phyloP scores from a whole-genome alignment of 1,140 invertebrate genomes.

The Diuraphis noxia region DNA sequence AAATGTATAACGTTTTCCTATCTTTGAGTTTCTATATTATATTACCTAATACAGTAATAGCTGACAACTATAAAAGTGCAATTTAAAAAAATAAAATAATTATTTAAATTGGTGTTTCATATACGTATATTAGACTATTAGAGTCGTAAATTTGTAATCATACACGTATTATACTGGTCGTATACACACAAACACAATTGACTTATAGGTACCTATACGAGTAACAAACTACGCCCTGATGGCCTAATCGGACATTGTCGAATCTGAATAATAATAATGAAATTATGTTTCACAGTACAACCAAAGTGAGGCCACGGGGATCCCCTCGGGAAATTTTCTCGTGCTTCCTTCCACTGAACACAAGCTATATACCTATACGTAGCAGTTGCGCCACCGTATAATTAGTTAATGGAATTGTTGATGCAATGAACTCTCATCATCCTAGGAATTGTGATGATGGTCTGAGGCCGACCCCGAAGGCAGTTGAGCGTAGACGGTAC shows the following conservation, averaged over 20 bases:
- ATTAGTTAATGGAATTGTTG: neutral
- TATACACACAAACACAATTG: neutral
- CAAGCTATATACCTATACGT: neutral
- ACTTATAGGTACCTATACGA: neutral
- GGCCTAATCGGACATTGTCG: neutral
- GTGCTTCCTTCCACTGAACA: neutral
- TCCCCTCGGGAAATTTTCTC: neutral
- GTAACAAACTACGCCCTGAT: neutral
- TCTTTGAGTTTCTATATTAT: too few species aligned
- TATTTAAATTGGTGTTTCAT: too few species aligned
- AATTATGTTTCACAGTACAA: slow-evolving; percentile 2
- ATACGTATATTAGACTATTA: too few species aligned
- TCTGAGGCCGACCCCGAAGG: neutral
- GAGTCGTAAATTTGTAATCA: too few species aligned
- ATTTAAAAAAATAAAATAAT: too few species aligned
- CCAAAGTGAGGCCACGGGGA: neutral
- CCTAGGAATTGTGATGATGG: neutral
- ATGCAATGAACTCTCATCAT: neutral
- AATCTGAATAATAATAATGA: neutral
- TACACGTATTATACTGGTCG: too few species aligned
- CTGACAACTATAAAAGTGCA: too few species aligned
- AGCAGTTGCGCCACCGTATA: neutral
- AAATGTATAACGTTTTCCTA: too few species aligned
- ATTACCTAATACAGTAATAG: too few species aligned
- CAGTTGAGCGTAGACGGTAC: neutral